Evolutionary conservation across 2,888 invertebrate species (phyloP), one percentile per base, ranked within the genome.

Genomic region (Scaptomyza tumidula): DNA sequence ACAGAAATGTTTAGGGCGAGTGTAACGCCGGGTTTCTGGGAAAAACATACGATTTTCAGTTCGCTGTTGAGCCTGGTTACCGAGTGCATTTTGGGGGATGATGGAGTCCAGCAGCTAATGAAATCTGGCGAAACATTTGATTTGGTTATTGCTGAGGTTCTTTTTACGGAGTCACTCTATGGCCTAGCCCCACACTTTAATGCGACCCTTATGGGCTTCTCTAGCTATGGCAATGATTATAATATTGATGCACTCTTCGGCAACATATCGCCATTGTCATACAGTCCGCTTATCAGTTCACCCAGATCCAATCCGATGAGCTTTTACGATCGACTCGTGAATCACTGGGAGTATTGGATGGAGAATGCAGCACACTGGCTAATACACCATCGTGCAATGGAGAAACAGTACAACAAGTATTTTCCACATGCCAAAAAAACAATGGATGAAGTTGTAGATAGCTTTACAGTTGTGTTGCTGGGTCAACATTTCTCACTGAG

Each of bases 71-170:
- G 0, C 0, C 5, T 13, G 0, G 3, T 75, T 0, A 3, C 13
- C 0, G 59, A 62, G 0, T 55, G 57, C 9, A 54, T 75, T 0
- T 7, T 89, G 11, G 56, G 68, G 0, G 74, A 76, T 16, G 27
- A 49, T 6, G 65, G 60, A 5, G 83, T 90, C 0, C 72, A 83
- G 35, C 13, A 79, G 19, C 43, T 90, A 0, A 6, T 90, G 4
- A 53, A 50, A 7, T 91, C 92, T 0, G 85, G 91, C 0, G 80
- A 90, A 53, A 86, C 80, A 6, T 92, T 91, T 41, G 92, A 93
- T 72, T 59, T 92, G 14, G 79, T 92, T 1, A 75, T 93, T 2
- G 71, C 89, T 2, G 92, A 92, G 35, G 72, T 88, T 7, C 73
- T 92, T 24, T 68, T 89, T 13, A 84, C 75, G 33, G 92, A 92